Evolutionary conservation across 2,113 vertebrate species (phyloP).

Genomic region (Oophaga pumilio): DNA sequence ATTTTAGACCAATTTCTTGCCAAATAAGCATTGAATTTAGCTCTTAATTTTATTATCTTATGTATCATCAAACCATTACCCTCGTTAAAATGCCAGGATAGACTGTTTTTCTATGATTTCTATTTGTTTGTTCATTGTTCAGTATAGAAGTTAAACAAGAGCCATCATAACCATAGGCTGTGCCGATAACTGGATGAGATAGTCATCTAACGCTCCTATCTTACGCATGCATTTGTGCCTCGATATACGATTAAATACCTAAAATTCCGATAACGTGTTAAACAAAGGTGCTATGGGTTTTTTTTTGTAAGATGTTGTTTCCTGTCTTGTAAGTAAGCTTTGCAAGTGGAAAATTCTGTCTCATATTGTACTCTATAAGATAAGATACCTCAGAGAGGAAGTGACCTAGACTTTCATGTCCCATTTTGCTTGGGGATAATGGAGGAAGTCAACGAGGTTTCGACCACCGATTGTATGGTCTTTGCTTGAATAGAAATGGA

Average conservation of each 20-base stretch:
- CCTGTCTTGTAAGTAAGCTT: constrained; percentile 22
- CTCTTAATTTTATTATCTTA: not conserved
- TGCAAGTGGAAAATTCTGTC: constrained; percentile 21
- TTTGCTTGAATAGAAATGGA: not conserved
- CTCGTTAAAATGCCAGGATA: not conserved
- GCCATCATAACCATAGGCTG: not conserved
- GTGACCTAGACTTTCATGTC: constrained; percentile 54
- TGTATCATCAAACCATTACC: not conserved
- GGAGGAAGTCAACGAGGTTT: constrained; percentile 49
- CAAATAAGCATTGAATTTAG: not conserved
- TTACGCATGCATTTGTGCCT: not conserved
- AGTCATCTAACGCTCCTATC: not conserved
- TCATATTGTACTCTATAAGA: constrained; percentile 22
- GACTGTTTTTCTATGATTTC: not conserved
- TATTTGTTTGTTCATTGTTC: not conserved
- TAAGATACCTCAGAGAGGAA: constrained; percentile 38
- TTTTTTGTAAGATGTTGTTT: constrained; percentile 36
- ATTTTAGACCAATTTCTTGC: no score
- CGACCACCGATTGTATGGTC: constrained; percentile 6
- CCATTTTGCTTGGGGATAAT: constrained; percentile 46
- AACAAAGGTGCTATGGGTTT: constrained; percentile 12
- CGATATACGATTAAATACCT: not conserved
- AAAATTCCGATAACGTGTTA: not conserved
- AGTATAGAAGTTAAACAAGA: not conserved
- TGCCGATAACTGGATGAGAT: not conserved